Evolutionary conservation across 2,888 invertebrate species (phyloP), one percentile per base, ranked within the genome.

Genomic region (Argyresthia goedartella): DNA sequence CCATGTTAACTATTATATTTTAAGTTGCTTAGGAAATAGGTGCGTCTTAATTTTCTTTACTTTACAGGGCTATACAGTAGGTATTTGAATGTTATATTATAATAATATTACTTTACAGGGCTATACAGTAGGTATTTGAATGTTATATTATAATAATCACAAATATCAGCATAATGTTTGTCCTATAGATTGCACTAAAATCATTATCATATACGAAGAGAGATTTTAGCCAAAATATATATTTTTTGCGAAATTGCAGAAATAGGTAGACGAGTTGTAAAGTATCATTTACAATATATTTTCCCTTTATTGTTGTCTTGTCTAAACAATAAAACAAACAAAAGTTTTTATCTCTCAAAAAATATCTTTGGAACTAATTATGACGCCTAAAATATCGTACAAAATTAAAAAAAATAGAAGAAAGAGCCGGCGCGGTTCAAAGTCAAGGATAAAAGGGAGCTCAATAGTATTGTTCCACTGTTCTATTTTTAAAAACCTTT

Each of bases 401-500:
- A 42, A 15, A 50, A 33, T 9, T 35, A 34, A 16, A 41, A 42
- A 25, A 50, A 41, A 16, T 4, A 36, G 14, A 10, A 36, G 36
- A 49, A 35, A 16, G 14, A 9, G 8, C 13, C 50, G 50, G 50
- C 50, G n/a, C 11, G 8, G 1, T 14, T 50, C 50, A 50, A 50
- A 50, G 50, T 11, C 9, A 16, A 14, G n/a, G 25, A 8, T 25
- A 50, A 41, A 41, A 11, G 25, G 42, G 41, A 50, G 13, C 13
- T 41, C 25, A 50, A 50, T 50, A n/a, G 33, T 9, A 50, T 50
- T 50, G 41, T 50, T 50, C 41, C n/a, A n/a, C 4, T 47, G 16
- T 47, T 9, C 11, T 39, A 11, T 39, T 35, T 14, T 36, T 4
- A 48, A 48, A 25, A 10, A 10, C 36, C 25, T 35, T 14, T 39